phyloP scores from a whole-genome alignment of 2,888 invertebrate species.

The Mongoloraphidia duomilia region DNA sequence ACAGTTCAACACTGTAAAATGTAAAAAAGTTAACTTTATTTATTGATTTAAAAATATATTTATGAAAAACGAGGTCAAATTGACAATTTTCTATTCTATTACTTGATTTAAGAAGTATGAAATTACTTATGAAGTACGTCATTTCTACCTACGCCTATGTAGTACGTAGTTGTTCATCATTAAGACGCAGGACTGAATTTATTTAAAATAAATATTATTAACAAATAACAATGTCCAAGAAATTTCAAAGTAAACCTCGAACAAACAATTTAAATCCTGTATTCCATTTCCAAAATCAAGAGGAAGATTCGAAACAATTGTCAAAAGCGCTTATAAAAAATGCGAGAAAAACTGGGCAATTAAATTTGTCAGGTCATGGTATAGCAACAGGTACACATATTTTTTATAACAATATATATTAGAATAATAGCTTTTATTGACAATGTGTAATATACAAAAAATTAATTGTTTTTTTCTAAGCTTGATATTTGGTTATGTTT shows the following conservation, averaged over 20 bases:
- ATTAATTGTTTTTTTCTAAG: too few species aligned
- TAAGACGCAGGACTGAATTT: too few species aligned
- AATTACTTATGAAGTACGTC: too few species aligned
- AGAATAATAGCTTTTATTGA: not conserved
- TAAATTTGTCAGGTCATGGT: constrained; percentile 64
- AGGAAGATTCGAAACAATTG: constrained; percentile 52
- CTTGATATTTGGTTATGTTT: too few species aligned
- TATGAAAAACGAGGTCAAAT: too few species aligned
- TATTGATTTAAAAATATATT: too few species aligned
- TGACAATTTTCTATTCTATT: too few species aligned
- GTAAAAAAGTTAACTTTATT: too few species aligned
- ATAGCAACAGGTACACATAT: constrained; percentile 48
- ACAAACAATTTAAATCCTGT: constrained; percentile 35
- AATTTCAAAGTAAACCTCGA: constrained; percentile 24
- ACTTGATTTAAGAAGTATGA: too few species aligned
- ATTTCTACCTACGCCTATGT: too few species aligned
- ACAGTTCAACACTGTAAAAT: too few species aligned
- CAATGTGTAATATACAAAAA: not conserved
- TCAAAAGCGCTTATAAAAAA: constrained; percentile 58
- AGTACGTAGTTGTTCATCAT: too few species aligned
- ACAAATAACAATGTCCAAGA: constrained; percentile 25
- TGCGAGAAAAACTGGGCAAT: constrained; percentile 64
- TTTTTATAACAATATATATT: not conserved
- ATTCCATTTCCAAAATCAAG: constrained; percentile 58
- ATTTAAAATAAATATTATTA: not conserved